Evolutionary conservation across 2,888 invertebrate genomes (phyloP).

Genomic region (Allygus modestus): DNA sequence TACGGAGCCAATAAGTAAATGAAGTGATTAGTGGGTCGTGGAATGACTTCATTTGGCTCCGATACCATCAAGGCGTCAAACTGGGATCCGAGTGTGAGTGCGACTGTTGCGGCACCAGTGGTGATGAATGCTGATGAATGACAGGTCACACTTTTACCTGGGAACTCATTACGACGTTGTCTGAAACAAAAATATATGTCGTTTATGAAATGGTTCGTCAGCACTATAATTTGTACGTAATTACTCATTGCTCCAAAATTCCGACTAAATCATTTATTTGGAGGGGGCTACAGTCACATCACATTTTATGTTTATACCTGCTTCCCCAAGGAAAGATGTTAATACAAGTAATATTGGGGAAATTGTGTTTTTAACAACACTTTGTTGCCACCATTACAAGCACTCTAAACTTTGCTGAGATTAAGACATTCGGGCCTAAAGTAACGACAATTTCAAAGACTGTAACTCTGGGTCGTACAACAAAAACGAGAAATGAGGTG

Average conservation of each 20-base stretch:
- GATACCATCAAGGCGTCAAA: background rate
- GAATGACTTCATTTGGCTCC: constrained; percentile 1
- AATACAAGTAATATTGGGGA: too few species aligned
- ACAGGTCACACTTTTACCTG: background rate
- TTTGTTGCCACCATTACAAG: background rate
- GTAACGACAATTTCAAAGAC: constrained; percentile 9
- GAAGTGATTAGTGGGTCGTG: constrained; percentile 35
- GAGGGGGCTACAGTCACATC: too few species aligned
- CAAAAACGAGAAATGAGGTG: constrained; percentile 28
- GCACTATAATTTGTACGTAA: too few species aligned
- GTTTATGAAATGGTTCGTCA: too few species aligned
- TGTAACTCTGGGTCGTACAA: background rate
- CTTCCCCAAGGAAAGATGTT: too few species aligned
- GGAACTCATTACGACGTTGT: too few species aligned
- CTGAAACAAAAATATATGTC: too few species aligned
- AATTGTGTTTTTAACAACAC: background rate
- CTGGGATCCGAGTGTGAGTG: background rate
- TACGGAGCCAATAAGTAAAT: constrained; percentile 42
- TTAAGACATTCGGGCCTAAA: constrained; percentile 3
- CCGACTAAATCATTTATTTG: too few species aligned
- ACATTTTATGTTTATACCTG: too few species aligned
- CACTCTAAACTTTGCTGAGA: background rate
- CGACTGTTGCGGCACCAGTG: background rate
- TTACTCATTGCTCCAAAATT: too few species aligned
- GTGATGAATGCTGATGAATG: background rate